Base-by-base conservation (phyloP, 2,888 invertebrate species). In the Herminia tarsipennalis region DNA sequence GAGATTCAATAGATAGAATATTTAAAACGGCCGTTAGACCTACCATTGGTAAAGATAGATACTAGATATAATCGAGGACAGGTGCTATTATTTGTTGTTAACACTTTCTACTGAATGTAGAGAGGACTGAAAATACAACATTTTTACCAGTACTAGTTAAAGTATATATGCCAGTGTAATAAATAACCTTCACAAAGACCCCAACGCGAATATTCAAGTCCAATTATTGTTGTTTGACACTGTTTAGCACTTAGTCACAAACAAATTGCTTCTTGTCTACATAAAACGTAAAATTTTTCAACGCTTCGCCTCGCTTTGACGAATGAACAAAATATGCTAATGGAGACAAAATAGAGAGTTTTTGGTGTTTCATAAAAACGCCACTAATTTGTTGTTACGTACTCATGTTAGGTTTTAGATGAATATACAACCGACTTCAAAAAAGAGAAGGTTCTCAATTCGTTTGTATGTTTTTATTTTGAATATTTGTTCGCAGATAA, bases 321-420 rank as follows among this genome's bases (percentile, higher is more conserved):
- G 56, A 57, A 57, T 57, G 56, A 42, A 42, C 30, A 41, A 57
- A 57, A 56, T 57, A 57, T 57, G 57, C 39, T 61, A 57, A 57
- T 61, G 13, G 18, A 8, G 4, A 10, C 39, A 18, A 45, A 57
- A 61, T 41, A 56, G 56, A 54, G 42, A 42, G 36, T 30, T 40
- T 22, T 6, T 17, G 34, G 42, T 61, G 38, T 60, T 59, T 40
- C 33, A 25, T 45, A 22, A 38, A 56, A 56, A 20, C 36, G 22
- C 33, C 41, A 32, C 32, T 56, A 32, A 32, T 32, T 32, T 12
- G 18, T 32, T 30, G 9, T 30, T 5, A 18, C 2, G 20, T 18
- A 8, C 29, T 9, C 29, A 3, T 30, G 29, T 30, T n/a, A 30
- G 10, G n/a, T 30, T 28, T 17, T 13, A 32, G 20, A 20, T 32